Evolutionary conservation across 2,113 vertebrate genomes (phyloP).

Genomic region (Bagarius yarrelli): DNA sequence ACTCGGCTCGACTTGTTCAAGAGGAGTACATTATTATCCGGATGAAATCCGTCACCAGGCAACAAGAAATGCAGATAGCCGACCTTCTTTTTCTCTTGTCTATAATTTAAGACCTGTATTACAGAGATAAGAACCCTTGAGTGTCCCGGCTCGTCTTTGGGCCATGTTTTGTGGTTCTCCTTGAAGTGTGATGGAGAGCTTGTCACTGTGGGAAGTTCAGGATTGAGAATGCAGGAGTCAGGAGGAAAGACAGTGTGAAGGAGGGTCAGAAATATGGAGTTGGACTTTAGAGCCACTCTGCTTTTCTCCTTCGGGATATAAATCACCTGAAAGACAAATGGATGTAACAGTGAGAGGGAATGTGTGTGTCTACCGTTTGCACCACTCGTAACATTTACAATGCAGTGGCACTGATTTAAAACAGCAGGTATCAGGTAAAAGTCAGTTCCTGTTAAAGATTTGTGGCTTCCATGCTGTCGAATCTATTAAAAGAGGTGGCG

Average conservation of each 20-base stretch:
- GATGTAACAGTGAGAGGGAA: conserved; percentile 37
- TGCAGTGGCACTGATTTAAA: background rate
- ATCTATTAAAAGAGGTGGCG: background rate
- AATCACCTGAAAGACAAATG: conserved; percentile 55
- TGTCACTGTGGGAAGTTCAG: conserved; percentile 59
- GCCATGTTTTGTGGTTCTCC: conserved; percentile 54
- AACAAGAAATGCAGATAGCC: conserved; percentile 61
- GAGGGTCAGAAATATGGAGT: conserved; percentile 16
- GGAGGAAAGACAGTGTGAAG: conserved; percentile 35
- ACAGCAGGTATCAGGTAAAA: background rate
- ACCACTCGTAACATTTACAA: background rate
- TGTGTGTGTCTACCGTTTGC: background rate
- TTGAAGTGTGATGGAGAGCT: conserved; percentile 69
- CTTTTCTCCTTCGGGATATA: conserved; percentile 52
- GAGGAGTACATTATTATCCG: conserved; percentile 40
- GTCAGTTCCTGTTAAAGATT: background rate
- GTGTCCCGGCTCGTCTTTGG: conserved; percentile 13
- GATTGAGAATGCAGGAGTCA: conserved; percentile 51
- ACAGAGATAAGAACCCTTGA: conserved; percentile 34
- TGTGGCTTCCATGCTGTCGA: background rate
- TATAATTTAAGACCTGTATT: conserved; percentile 34
- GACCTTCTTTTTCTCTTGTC: conserved; percentile 36
- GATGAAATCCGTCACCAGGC: conserved; percentile 60
- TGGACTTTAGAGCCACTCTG: conserved; percentile 55
- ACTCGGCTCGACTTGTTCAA: conserved; percentile 28